Evolutionary conservation across 2,113 vertebrate species (phyloP).

Genomic region (Bostrychus sinensis): DNA sequence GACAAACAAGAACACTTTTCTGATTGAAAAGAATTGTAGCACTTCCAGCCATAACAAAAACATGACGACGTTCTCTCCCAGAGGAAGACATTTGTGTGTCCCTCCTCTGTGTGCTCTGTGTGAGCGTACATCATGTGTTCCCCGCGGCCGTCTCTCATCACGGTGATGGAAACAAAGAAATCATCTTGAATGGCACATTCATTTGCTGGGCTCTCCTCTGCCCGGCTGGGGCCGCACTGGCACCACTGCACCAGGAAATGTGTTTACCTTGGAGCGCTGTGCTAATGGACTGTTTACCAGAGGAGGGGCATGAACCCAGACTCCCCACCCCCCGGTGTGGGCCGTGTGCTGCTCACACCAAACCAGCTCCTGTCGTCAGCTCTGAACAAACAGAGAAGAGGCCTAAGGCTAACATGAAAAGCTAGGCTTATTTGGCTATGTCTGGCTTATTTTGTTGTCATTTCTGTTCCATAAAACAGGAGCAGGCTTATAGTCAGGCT

Average conservation of each 20-base stretch:
- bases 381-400: conserved; percentile 47
- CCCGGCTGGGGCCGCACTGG: conserved; percentile 75
- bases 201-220: conserved; percentile 78
- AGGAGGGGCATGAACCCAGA: too few species aligned
- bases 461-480: too few species aligned
- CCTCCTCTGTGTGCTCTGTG: conserved; percentile 67
- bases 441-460: too few species aligned
- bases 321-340: conserved; percentile 47
- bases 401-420: too few species aligned
- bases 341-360: conserved; percentile 58
- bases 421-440: too few species aligned
- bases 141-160: conserved; percentile 79
- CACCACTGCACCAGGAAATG: conserved; percentile 78
- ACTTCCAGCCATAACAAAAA: conserved; percentile 76
- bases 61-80: conserved; percentile 69
- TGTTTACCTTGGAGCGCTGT: conserved; percentile 79
- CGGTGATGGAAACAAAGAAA: conserved; percentile 82
- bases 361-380: conserved; percentile 40
- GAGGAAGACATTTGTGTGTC: conserved; percentile 75
- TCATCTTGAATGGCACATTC: conserved; percentile 82
- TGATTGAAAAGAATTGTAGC: conserved; percentile 75
- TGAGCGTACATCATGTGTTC: conserved; percentile 80
- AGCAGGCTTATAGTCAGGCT: too few species aligned
- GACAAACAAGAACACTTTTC: conserved; percentile 72
- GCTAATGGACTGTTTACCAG: conserved; percentile 78